phyloP scores from a whole-genome alignment of 2,797 vertebrate genomes.

The Siniperca obscura region DNA sequence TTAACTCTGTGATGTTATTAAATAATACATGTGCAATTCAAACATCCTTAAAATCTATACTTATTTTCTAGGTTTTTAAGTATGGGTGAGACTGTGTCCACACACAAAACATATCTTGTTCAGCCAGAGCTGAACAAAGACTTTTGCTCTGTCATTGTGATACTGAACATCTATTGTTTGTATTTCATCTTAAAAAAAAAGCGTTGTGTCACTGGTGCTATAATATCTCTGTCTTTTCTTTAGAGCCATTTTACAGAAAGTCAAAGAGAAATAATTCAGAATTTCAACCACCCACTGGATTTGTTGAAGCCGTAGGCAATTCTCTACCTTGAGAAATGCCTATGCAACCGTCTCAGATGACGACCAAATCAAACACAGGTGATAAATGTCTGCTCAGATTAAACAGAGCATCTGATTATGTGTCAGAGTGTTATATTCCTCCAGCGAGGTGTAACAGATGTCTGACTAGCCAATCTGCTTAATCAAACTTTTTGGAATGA shows the following conservation, averaged over 20 bases:
- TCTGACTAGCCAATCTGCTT: constrained; percentile 76
- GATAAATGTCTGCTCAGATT: constrained; percentile 76
- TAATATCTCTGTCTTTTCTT: constrained; percentile 10
- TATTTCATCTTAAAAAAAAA: constrained; percentile 23
- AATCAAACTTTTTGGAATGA: constrained; percentile 75
- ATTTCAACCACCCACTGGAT: constrained; percentile 54
- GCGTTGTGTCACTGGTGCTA: not conserved
- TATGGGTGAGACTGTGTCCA: too few relatives aligned
- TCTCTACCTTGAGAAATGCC: constrained; percentile 58
- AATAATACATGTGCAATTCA: not conserved
- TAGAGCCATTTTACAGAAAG: constrained; percentile 43
- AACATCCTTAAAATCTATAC: not conserved
- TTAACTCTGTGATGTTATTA: not conserved
- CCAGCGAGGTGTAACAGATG: constrained; percentile 76
- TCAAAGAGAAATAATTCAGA: constrained; percentile 52
- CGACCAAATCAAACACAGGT: constrained; percentile 77
- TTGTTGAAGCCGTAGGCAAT: constrained; percentile 58
- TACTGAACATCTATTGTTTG: not conserved
- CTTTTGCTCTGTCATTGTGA: too few relatives aligned
- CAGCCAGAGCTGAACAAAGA: too few relatives aligned
- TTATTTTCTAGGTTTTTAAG: not conserved
- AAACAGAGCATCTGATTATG: constrained; percentile 73
- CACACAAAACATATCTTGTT: too few relatives aligned
- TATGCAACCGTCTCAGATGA: constrained; percentile 62
- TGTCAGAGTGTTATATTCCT: constrained; percentile 76